phyloP scores from a whole-genome alignment of 2,888 invertebrate genomes.

The Himalopsyche kuldschensis region DNA sequence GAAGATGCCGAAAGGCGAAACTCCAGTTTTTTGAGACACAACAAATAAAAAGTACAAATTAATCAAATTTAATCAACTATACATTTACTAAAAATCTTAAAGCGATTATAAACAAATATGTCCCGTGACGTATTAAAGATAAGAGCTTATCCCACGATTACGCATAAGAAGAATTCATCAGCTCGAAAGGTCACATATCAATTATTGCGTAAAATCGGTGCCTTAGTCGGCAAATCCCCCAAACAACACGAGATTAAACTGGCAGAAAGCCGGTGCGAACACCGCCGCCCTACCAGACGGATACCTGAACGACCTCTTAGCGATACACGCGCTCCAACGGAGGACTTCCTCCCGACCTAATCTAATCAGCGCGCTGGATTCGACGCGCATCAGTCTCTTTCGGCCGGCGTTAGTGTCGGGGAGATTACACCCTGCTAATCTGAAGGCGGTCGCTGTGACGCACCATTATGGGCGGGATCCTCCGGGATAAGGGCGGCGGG shows the following conservation, averaged over 20 bases:
- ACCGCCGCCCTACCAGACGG: background rate
- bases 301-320: background rate
- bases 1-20: no score
- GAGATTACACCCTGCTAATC: conserved; percentile 38
- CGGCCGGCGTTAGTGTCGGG: conserved; percentile 37
- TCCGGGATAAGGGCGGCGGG: background rate
- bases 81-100: no score
- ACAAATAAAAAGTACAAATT: no score
- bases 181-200: background rate
- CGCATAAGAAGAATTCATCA: background rate
- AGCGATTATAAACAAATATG: no score
- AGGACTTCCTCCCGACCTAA: conserved; percentile 10
- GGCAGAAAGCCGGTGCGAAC: conserved; percentile 10
- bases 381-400: conserved; percentile 38
- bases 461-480: conserved; percentile 1
- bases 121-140: background rate
- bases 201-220: background rate
- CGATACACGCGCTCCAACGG: background rate
- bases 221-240: background rate
- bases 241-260: conserved; percentile 2
- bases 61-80: no score
- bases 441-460: conserved; percentile 27
- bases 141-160: background rate
- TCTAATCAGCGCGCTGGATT: conserved; percentile 36
- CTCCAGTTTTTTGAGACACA: no score